Evolutionary conservation across 2,113 vertebrate genomes (phyloP).

Genomic region (Sceloporus undulatus): DNA sequence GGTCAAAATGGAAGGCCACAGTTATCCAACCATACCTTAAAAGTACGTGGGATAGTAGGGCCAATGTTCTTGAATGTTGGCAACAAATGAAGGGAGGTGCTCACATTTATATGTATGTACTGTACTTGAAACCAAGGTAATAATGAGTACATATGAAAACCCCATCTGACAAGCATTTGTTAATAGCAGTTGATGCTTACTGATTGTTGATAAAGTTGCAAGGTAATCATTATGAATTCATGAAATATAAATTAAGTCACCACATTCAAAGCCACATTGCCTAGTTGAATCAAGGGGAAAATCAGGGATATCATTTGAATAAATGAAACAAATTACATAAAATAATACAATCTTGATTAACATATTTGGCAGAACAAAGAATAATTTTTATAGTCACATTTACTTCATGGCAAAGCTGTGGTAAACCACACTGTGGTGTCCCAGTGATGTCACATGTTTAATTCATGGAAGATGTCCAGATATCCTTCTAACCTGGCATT

Average conservation of each 20-base stretch:
- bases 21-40: neutral
- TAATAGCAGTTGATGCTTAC: neutral
- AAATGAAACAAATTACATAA: neutral
- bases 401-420: constrained; percentile 23
- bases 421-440: constrained; percentile 17
- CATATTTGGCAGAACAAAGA: constrained; percentile 8
- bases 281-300: neutral
- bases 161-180: neutral
- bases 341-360: constrained; percentile 1
- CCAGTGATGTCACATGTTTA: constrained; percentile 28
- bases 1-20: too few species aligned
- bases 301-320: neutral
- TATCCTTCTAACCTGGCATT: constrained; percentile 9
- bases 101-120: neutral
- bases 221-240: neutral
- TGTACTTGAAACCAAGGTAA: neutral
- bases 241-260: neutral
- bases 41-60: neutral
- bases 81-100: neutral
- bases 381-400: constrained; percentile 1
- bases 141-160: neutral
- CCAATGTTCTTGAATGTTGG: neutral
- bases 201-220: neutral
- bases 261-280: neutral
- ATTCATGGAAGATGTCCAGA: neutral